phyloP scores from a whole-genome alignment of 2,797 vertebrate genomes.

The Aplochiton taeniatus region DNA sequence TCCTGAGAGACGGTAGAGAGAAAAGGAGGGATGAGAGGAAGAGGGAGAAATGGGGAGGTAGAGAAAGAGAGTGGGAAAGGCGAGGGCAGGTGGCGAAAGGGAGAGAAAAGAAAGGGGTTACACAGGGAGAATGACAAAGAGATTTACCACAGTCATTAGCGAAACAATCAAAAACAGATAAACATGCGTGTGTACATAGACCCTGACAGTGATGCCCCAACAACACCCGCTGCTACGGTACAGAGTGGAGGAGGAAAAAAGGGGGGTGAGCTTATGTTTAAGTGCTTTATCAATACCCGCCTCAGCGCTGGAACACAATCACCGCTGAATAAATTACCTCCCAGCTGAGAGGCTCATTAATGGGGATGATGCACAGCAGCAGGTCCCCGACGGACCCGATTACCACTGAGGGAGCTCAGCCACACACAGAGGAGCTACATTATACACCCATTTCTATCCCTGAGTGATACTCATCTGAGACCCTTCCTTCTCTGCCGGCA shows the following conservation, averaged over 20 bases:
- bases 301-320: slow-evolving; percentile 68
- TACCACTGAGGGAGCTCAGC: slow-evolving; percentile 69
- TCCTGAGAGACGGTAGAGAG: slow-evolving; percentile 68
- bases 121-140: neutral
- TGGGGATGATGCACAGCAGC: slow-evolving; percentile 69
- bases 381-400: slow-evolving; percentile 75
- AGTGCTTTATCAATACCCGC: slow-evolving; percentile 86
- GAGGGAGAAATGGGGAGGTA: slow-evolving; percentile 24
- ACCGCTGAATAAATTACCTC: slow-evolving; percentile 82
- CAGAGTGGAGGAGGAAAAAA: slow-evolving; percentile 58
- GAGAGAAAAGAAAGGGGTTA: neutral
- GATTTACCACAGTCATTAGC: slow-evolving; percentile 38
- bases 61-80: neutral
- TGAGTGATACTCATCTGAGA: slow-evolving; percentile 72
- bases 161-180: slow-evolving; percentile 44
- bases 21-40: slow-evolving; percentile 57
- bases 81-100: slow-evolving; percentile 24
- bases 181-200: slow-evolving; percentile 46
- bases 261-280: slow-evolving; percentile 69
- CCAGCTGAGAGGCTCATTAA: slow-evolving; percentile 73
- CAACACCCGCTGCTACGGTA: slow-evolving; percentile 53
- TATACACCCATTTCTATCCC: slow-evolving; percentile 80
- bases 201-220: slow-evolving; percentile 68
- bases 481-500: slow-evolving; percentile 56
- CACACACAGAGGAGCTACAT: slow-evolving; percentile 72